Evolutionary conservation across 2,113 vertebrate genomes (phyloP), one percentile per base, ranked within the genome.

Genomic region (Boulengeromyrus knoepffleri): DNA sequence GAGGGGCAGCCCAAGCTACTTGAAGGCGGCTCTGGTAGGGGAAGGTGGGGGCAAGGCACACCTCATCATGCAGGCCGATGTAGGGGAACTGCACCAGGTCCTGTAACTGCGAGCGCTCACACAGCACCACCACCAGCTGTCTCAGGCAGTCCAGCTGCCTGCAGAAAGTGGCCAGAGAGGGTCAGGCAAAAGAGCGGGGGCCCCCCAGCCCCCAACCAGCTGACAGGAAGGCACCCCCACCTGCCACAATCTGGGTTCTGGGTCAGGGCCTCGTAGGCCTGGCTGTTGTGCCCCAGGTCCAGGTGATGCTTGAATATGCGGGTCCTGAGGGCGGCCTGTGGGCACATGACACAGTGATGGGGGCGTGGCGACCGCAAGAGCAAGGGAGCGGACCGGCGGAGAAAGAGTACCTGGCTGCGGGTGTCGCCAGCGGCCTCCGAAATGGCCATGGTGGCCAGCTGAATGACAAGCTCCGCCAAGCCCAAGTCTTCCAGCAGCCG

Each of bases 241-340:
- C 98, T 99, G 97, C 98, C 95, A 10, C 96, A 89, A 93, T 99
- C 99, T 0, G 98, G 97, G 92, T 99, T 99, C 92, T 98, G 98
- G 0, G 96, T 98, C 92, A 99, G 96, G 5, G 98, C 97, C 89
- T 99, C 97, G 0, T 99, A 99, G 0, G 99, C 98, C 92, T 99
- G 96, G 0, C 89, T 96, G 92, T 98, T 99, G 95, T 99, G 98
- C 84, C 98, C 97, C 84, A 99, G 95, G 93, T 99, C 99, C 95
- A 99, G 94, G 87, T 99, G 97, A 91, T 99, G 98, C 88, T 99
- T 99, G 95, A 99, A 99, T 90, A 99, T 97, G 52, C 97, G 96
- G 0, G 99, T 99, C 95, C 97, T 97, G 92, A 99, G 94, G 27
- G 97, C 98, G 4, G 99, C 99, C 98, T 99, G 91, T 2, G 52